phyloP scores from a whole-genome alignment of 2,797 vertebrate genomes.

The Falco peregrinus region DNA sequence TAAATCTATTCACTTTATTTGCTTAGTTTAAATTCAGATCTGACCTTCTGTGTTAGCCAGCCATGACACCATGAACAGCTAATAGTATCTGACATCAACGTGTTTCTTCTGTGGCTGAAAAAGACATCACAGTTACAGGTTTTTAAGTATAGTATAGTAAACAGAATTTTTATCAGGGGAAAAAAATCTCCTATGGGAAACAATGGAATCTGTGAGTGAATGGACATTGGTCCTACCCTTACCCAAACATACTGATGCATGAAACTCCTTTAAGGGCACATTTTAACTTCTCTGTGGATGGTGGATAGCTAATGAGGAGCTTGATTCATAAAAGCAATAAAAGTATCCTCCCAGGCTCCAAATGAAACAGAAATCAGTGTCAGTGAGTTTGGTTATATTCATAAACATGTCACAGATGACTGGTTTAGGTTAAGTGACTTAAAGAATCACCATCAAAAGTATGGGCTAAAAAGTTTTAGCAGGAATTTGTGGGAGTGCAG shows the following conservation, averaged over 20 bases:
- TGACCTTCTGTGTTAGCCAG: background rate
- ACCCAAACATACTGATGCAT: background rate
- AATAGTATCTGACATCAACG: background rate
- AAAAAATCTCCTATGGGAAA: background rate
- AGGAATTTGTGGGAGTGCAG: too few relatives aligned
- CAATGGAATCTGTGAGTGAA: background rate
- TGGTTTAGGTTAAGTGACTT: too few relatives aligned
- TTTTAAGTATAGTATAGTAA: background rate
- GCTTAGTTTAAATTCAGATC: background rate
- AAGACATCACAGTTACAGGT: background rate
- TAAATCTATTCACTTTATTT: background rate
- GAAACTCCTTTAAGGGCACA: background rate
- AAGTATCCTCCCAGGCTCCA: background rate
- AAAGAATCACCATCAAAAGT: too few relatives aligned
- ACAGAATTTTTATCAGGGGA: background rate
- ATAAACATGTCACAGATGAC: background rate
- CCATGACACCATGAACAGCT: background rate
- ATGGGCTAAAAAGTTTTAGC: too few relatives aligned
- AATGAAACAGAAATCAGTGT: background rate
- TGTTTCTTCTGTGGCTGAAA: background rate
- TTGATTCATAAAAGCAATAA: background rate
- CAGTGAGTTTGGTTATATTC: background rate
- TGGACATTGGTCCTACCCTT: background rate
- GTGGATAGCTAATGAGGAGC: background rate
- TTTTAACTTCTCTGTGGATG: background rate